Evolutionary conservation across 2,888 invertebrate species (phyloP).

Genomic region (Lucinisca nassula): DNA sequence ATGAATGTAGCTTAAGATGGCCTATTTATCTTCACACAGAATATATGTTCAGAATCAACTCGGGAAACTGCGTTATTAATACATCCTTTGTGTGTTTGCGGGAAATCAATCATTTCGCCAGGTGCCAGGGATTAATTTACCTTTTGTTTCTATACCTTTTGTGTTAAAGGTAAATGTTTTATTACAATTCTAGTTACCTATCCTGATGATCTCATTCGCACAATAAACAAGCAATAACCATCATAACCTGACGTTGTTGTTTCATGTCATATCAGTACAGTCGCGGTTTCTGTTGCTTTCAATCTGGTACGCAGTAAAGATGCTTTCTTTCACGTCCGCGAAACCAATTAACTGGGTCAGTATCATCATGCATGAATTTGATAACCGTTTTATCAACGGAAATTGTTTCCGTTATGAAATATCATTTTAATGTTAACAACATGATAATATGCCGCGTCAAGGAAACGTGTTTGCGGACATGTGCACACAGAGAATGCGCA

Average conservation of each 20-base stretch:
- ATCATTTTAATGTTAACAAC: neutral
- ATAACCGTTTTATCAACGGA: neutral
- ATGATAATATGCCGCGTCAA: too few relatives aligned
- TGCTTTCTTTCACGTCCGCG: neutral
- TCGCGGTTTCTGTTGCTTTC: neutral
- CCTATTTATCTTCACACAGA: too few relatives aligned
- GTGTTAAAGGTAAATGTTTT: neutral
- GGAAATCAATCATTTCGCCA: neutral
- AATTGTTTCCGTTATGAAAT: neutral
- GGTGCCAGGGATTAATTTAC: neutral
- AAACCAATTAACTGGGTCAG: neutral
- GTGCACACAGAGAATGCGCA: too few relatives aligned
- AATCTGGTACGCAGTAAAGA: neutral
- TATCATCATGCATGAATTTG: neutral
- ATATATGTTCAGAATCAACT: too few relatives aligned
- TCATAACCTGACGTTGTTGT: neutral
- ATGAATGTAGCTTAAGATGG: too few relatives aligned
- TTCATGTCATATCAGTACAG: neutral
- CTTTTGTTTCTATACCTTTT: neutral
- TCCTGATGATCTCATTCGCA: neutral
- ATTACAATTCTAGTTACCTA: neutral
- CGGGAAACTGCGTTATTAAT: too few relatives aligned
- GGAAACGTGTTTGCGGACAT: too few relatives aligned
- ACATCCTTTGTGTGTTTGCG: too few relatives aligned
- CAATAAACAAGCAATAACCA: neutral